phyloP scores from a whole-genome alignment of 1,140 invertebrate species.

The Schlechtendalia chinensis region DNA sequence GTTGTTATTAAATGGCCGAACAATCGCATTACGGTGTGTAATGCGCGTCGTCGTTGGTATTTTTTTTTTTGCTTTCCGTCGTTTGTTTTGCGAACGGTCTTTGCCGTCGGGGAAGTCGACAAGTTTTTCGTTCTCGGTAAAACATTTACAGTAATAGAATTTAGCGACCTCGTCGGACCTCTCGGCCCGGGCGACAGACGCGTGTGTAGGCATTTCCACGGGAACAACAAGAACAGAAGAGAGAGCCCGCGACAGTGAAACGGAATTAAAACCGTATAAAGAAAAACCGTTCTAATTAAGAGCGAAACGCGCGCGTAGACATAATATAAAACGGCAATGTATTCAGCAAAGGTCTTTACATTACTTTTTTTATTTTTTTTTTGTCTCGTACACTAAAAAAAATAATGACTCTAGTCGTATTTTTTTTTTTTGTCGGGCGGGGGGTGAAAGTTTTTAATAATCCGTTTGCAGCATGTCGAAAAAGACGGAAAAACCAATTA shows the following conservation, averaged over 20 bases:
- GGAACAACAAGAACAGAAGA: not conserved
- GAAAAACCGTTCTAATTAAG: too few species aligned
- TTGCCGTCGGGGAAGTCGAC: constrained; percentile 12
- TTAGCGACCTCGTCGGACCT: too few species aligned
- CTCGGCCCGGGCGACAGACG: too few species aligned
- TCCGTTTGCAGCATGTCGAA: not conserved
- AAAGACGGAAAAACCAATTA: constrained; percentile 31
- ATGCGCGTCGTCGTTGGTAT: too few species aligned
- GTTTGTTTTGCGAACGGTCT: not conserved
- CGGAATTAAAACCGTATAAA: not conserved
- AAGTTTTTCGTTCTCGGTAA: constrained; percentile 10
- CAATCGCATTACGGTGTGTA: constrained; percentile 4
- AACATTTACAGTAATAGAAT: constrained; percentile 15
- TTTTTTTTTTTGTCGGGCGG: not conserved
- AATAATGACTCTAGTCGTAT: not conserved
- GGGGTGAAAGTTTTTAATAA: not conserved
- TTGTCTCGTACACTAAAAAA: not conserved
- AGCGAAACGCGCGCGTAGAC: too few species aligned
- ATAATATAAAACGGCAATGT: not conserved
- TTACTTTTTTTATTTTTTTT: too few species aligned
- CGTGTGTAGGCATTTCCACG: too few species aligned
- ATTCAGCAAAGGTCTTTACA: not conserved
- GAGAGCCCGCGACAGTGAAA: too few species aligned
- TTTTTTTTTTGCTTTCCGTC: too few species aligned
- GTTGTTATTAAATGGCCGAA: constrained; percentile 19